These are phyloP conservation scores for Decapterus maruadsi DNA, from an alignment of 2,797 vertebrate species.

Conservation along the genomic window DNA sequence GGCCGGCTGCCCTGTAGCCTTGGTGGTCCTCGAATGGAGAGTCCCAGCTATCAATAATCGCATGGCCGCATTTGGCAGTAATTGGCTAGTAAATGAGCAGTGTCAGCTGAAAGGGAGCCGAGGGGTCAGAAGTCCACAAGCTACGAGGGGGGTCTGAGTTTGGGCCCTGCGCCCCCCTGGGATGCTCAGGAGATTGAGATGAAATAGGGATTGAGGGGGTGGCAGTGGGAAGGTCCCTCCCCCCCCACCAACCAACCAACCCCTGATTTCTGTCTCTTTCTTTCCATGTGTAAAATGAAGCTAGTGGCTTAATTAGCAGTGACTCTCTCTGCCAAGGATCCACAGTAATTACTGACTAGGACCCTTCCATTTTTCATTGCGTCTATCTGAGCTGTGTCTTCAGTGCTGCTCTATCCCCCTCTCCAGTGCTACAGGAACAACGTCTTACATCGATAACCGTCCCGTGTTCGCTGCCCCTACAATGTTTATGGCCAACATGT, in stretches of 20 bases:
- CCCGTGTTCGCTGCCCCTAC: constrained; percentile 1
- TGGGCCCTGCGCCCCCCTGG: constrained; percentile 46
- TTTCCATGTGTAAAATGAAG: constrained; percentile 60
- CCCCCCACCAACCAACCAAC: too few species aligned
- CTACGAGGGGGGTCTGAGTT: constrained; percentile 46
- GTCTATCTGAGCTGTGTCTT: constrained; percentile 77
- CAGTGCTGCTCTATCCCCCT: constrained; percentile 33
- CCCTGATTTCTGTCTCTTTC: constrained; percentile 29
- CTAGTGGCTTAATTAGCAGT: constrained; percentile 82
- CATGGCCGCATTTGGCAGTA: constrained; percentile 67
- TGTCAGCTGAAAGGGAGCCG: constrained; percentile 65
- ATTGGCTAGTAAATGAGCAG: constrained; percentile 81
- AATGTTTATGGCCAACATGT: constrained; percentile 67
- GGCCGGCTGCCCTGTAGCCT: constrained; percentile 25
- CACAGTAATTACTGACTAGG: constrained; percentile 79
- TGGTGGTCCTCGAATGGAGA: constrained; percentile 48
- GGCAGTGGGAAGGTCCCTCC: not conserved
- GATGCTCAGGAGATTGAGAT: constrained; percentile 62
- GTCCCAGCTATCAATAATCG: constrained; percentile 69
- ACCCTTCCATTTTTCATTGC: constrained; percentile 73
- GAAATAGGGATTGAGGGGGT: constrained; percentile 39
- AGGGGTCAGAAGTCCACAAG: constrained; percentile 70
- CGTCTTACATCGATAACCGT: constrained; percentile 54
- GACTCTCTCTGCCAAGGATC: constrained; percentile 74
- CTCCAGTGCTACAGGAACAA: constrained; percentile 52